Conservation (phyloP, 2,113 vertebrate species). For the Bubo bubo region DNA sequence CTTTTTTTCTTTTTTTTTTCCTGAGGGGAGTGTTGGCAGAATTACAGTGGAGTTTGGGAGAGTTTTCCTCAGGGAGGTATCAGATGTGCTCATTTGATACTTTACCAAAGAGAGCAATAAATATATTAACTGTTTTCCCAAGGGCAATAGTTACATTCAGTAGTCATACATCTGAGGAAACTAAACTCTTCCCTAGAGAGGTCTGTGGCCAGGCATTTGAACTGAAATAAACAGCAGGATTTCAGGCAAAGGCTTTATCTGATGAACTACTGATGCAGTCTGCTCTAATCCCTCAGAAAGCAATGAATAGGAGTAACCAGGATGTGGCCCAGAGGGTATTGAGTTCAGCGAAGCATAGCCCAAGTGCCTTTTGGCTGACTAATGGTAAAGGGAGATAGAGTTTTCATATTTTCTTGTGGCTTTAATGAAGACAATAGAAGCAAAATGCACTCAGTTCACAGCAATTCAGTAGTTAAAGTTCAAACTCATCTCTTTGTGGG, state of each 20-base stretch:
- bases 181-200: background rate
- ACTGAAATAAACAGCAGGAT: background rate
- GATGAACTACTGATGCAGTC: background rate
- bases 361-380: conserved; percentile 15
- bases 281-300: background rate
- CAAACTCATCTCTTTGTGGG: background rate
- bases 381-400: background rate
- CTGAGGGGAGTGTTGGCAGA: background rate
- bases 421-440: background rate
- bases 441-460: background rate
- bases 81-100: background rate
- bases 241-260: conserved; percentile 20
- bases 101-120: background rate
- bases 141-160: background rate
- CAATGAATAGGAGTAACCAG: background rate
- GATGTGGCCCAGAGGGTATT: conserved; percentile 9
- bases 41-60: background rate
- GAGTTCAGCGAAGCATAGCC: conserved; percentile 36
- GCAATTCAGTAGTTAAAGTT: background rate
- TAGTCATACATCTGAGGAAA: background rate
- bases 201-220: background rate
- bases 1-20: background rate
- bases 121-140: background rate
- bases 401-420: background rate
- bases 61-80: background rate